A percentile compares a stretch with the other conserved stretches of the same genome.
Evolutionary conservation across 2,888 invertebrate species (phyloP).

Genomic region (Morpho helenor): DNA sequence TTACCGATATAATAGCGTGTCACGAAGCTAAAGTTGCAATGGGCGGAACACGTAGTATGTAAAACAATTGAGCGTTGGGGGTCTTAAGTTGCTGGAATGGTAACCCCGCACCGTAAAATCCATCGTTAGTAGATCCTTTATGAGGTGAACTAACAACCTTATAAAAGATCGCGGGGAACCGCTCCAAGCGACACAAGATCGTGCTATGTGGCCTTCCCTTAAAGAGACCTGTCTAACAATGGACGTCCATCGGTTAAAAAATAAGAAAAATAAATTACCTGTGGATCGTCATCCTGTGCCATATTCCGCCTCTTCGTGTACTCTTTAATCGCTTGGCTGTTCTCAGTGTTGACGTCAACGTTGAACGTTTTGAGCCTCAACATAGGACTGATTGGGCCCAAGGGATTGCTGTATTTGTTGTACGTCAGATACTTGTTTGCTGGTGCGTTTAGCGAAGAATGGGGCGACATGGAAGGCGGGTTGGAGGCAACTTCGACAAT

Average conservation of each 20-base stretch:
- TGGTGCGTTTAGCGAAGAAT: slow-evolving; percentile 39
- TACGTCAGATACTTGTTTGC: slow-evolving; percentile 64
- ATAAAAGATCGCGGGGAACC: too few species aligned
- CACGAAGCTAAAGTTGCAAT: too few species aligned
- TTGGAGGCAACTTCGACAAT: slow-evolving; percentile 57
- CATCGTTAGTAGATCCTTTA: too few species aligned
- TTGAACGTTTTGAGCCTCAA: slow-evolving; percentile 68
- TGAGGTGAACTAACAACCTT: too few species aligned
- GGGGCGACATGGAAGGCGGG: slow-evolving; percentile 47
- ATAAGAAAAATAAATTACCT: slow-evolving; percentile 39
- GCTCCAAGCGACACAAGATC: too few species aligned
- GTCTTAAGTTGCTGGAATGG: too few species aligned
- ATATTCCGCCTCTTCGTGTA: slow-evolving; percentile 64
- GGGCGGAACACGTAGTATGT: too few species aligned
- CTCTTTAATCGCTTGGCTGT: slow-evolving; percentile 54
- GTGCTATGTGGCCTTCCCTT: too few species aligned
- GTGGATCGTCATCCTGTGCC: slow-evolving; percentile 64
- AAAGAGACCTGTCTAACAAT: too few species aligned
- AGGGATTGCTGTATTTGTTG: slow-evolving; percentile 63
- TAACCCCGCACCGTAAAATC: too few species aligned
- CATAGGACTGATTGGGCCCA: slow-evolving; percentile 61
- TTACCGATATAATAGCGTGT: too few species aligned
- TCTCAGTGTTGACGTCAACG: slow-evolving; percentile 62
- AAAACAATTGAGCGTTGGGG: too few species aligned
- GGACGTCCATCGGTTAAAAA: not conserved